Evolutionary conservation across 2,113 vertebrate species (phyloP).

Genomic region (Camelus bactrianus): DNA sequence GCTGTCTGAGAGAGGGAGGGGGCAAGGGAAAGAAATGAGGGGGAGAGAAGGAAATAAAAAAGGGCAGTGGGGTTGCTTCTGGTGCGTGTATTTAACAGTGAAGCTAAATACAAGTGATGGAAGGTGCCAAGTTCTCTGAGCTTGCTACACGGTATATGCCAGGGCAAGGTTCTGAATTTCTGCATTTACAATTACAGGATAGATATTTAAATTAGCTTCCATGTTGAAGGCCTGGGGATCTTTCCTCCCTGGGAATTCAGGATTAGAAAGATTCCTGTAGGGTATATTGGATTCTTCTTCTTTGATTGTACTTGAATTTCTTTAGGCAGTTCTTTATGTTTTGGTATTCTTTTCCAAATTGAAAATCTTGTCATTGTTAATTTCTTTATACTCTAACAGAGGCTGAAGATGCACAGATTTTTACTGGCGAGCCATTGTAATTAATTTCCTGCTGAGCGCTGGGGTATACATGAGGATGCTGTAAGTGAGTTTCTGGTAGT

Average conservation of each 20-base stretch:
- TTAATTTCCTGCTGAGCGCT: not conserved
- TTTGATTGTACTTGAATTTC: not conserved
- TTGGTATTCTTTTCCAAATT: slow-evolving; percentile 64
- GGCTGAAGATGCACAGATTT: slow-evolving; percentile 37
- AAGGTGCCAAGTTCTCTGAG: not conserved
- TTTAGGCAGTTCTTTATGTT: not conserved
- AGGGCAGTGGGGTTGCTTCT: not conserved
- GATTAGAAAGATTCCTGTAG: not conserved
- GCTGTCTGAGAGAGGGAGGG: not conserved
- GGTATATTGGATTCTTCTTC: not conserved
- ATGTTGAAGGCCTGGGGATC: not conserved
- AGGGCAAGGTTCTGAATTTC: not conserved
- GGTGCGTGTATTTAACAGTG: not conserved
- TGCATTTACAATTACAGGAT: not conserved
- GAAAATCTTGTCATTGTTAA: slow-evolving; percentile 69
- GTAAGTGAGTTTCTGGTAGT: not conserved
- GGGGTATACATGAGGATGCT: not conserved
- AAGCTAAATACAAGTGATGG: not conserved
- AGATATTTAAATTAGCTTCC: not conserved
- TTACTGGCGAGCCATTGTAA: not conserved
- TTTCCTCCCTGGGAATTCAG: slow-evolving; percentile 6
- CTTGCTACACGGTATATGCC: not conserved
- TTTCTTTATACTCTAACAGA: slow-evolving; percentile 70
- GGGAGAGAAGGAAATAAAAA: not conserved
- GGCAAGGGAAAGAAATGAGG: not conserved